A percentile compares a stretch with the other conserved stretches of the same genome.
phyloP scores from a whole-genome alignment of 2,113 vertebrate genomes.

The Struthidea cinerea region DNA sequence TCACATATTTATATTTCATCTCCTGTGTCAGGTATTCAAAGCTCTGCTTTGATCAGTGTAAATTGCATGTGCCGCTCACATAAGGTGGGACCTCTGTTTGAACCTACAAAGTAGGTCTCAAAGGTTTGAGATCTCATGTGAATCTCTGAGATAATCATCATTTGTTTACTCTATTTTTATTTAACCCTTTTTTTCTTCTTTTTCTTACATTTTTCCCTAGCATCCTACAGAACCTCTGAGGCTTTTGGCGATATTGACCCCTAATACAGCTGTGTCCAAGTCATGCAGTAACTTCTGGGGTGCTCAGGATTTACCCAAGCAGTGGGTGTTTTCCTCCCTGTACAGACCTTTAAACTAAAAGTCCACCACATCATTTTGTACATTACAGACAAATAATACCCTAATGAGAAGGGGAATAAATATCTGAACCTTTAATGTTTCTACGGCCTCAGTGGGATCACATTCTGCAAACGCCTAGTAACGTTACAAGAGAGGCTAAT shows the following conservation, averaged over 20 bases:
- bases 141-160: background rate
- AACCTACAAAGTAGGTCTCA: background rate
- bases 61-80: background rate
- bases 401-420: background rate
- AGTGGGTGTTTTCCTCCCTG: background rate
- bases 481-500: background rate
- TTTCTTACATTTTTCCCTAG: background rate
- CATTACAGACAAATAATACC: background rate
- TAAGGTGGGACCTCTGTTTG: background rate
- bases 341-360: background rate
- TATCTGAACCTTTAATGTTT: background rate
- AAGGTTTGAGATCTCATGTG: background rate
- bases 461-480: background rate
- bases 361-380: background rate
- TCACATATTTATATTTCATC: background rate
- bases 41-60: slow-evolving; percentile 17
- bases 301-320: background rate
- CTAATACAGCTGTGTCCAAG: background rate
- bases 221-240: background rate
- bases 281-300: background rate
- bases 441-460: background rate
- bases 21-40: background rate
- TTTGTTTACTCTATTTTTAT: background rate
- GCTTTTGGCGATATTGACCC: background rate
- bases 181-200: background rate